A percentile compares a stretch with the other conserved stretches of the same genome.
phyloP scores from a whole-genome alignment of 2,797 vertebrate species.

The Philypnodon macrostomus region DNA sequence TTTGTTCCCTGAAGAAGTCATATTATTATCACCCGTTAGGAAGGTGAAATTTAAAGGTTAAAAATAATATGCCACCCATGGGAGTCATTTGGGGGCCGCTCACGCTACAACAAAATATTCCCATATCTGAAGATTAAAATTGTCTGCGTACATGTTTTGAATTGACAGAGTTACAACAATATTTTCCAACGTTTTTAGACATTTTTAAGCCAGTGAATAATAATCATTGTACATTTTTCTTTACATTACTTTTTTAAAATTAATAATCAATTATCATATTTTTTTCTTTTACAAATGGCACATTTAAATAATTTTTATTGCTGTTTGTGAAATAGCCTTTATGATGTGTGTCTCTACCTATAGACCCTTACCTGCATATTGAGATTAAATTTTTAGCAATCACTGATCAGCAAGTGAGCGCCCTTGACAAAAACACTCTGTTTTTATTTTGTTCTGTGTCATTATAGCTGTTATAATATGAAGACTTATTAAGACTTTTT shows the following conservation, averaged over 20 bases:
- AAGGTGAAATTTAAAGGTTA: slow-evolving; percentile 38
- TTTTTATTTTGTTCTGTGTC: no score
- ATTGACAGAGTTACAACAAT: no score
- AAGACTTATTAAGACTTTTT: no score
- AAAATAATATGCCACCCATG: slow-evolving; percentile 29
- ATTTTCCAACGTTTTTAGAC: no score
- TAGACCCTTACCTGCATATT: slow-evolving; percentile 31
- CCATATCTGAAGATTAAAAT: background rate
- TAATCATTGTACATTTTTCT: background rate
- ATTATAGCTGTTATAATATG: no score
- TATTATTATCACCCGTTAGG: slow-evolving; percentile 34
- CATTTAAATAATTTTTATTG: slow-evolving; percentile 1
- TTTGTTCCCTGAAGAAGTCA: slow-evolving; percentile 28
- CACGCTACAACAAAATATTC: slow-evolving; percentile 24
- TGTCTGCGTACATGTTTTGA: background rate
- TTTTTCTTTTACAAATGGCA: background rate
- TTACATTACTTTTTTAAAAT: no score
- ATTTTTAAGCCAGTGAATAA: background rate
- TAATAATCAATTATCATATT: background rate
- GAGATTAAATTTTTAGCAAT: slow-evolving; percentile 27
- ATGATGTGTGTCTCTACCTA: slow-evolving; percentile 56
- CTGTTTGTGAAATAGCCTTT: slow-evolving; percentile 38
- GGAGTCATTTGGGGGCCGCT: slow-evolving; percentile 19
- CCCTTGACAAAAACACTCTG: slow-evolving; percentile 55
- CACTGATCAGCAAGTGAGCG: slow-evolving; percentile 53